These are phyloP conservation scores for Suillia variegata DNA, from an alignment of 2,888 invertebrate species.

Conservation along the genomic window DNA sequence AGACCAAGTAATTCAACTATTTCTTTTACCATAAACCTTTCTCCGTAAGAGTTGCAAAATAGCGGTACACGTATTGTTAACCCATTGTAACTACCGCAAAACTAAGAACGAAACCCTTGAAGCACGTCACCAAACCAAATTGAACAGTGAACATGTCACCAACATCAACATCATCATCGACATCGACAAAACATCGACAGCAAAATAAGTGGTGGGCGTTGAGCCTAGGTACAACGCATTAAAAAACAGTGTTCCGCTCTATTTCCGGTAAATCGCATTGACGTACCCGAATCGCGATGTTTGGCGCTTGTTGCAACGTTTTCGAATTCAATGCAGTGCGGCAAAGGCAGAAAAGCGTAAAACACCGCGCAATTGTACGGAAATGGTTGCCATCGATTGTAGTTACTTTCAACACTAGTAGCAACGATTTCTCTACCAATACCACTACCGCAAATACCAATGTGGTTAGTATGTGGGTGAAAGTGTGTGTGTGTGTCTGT, in stretches of 20 bases:
- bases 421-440: background rate
- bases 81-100: too few species aligned
- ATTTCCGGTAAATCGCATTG: background rate
- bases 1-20: too few species aligned
- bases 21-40: too few species aligned
- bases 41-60: too few species aligned
- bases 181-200: background rate
- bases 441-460: background rate
- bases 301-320: background rate
- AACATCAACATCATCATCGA: background rate
- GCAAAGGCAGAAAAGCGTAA: background rate
- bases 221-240: background rate
- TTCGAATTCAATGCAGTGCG: background rate
- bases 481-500: background rate
- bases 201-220: background rate
- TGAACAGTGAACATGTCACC: background rate
- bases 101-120: too few species aligned
- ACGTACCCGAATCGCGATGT: background rate
- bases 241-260: slow-evolving; percentile 3
- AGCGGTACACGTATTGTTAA: too few species aligned
- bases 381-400: background rate
- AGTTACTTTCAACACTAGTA: too few species aligned
- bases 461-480: background rate
- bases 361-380: background rate
- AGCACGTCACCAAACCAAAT: too few species aligned